phyloP scores from a whole-genome alignment of 2,797 vertebrate genomes.

The Clamator glandarius region DNA sequence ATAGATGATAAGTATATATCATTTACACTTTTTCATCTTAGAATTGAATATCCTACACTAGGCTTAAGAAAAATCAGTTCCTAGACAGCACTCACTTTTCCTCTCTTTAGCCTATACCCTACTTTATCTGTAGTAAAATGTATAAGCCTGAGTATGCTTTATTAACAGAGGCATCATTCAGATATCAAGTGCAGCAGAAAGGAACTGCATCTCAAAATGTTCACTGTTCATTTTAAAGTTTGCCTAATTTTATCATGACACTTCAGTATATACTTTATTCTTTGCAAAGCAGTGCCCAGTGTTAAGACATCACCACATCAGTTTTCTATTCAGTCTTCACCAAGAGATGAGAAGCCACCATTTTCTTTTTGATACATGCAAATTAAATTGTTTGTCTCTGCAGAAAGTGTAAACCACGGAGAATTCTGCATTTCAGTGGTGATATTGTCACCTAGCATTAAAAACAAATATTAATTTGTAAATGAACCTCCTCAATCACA shows the following conservation, averaged over 20 bases:
- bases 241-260: not conserved
- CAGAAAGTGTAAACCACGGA: not conserved
- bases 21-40: slow-evolving; percentile 11
- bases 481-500: not conserved
- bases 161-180: not conserved
- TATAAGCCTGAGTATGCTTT: not conserved
- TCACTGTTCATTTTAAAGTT: slow-evolving; percentile 38
- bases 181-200: not conserved
- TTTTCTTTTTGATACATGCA: slow-evolving; percentile 56
- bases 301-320: not conserved
- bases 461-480: slow-evolving; percentile 45
- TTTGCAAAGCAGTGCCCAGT: not conserved
- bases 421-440: slow-evolving; percentile 7
- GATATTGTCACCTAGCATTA: slow-evolving; percentile 52
- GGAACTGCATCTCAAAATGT: not conserved
- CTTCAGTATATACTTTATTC: not conserved
- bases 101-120: not conserved
- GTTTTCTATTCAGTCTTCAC: slow-evolving; percentile 10
- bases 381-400: slow-evolving; percentile 50
- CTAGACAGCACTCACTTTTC: not conserved
- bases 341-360: slow-evolving; percentile 16
- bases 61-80: slow-evolving; percentile 28
- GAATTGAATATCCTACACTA: not conserved
- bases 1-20: slow-evolving; percentile 47
- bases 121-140: not conserved